phyloP scores from a whole-genome alignment of 2,113 vertebrate genomes.

The Syngnathus typhle region DNA sequence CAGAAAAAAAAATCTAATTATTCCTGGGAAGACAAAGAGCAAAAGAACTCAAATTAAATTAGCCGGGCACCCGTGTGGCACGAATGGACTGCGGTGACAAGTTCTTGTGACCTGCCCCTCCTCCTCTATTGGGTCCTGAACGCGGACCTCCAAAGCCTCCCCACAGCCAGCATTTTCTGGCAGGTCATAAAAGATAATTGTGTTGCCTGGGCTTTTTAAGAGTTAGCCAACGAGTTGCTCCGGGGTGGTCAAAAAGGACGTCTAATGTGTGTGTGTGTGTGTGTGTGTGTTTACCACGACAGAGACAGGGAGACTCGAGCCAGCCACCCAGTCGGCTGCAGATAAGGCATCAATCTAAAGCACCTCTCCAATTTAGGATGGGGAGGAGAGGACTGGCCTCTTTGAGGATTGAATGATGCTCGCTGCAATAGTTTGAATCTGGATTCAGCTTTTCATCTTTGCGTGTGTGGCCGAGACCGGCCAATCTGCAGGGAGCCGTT shows the following conservation, averaged over 20 bases:
- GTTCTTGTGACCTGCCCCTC: conserved; percentile 16
- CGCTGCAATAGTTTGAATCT: conserved; percentile 5
- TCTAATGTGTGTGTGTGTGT: conserved; percentile 8
- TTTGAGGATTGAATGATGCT: conserved; percentile 21
- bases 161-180: conserved; percentile 65
- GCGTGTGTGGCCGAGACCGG: conserved; percentile 58
- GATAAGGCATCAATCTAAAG: conserved; percentile 46
- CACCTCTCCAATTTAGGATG: conserved; percentile 42
- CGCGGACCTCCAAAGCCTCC: conserved; percentile 44
- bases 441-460: conserved; percentile 15
- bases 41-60: not conserved
- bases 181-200: conserved; percentile 80
- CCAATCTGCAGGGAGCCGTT: conserved; percentile 61
- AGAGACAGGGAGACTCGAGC: conserved; percentile 43
- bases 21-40: not conserved
- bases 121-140: conserved; percentile 15
- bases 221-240: conserved; percentile 60
- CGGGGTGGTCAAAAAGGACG: conserved; percentile 62
- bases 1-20: not conserved
- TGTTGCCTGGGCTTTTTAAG: conserved; percentile 72
- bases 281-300: conserved; percentile 46
- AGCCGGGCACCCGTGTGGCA: not conserved
- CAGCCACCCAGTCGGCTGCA: conserved; percentile 37
- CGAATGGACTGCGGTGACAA: conserved; percentile 37
- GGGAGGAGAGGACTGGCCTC: conserved; percentile 10